phyloP scores from a whole-genome alignment of 2,797 vertebrate genomes.

The Synaphobranchus kaupii region DNA sequence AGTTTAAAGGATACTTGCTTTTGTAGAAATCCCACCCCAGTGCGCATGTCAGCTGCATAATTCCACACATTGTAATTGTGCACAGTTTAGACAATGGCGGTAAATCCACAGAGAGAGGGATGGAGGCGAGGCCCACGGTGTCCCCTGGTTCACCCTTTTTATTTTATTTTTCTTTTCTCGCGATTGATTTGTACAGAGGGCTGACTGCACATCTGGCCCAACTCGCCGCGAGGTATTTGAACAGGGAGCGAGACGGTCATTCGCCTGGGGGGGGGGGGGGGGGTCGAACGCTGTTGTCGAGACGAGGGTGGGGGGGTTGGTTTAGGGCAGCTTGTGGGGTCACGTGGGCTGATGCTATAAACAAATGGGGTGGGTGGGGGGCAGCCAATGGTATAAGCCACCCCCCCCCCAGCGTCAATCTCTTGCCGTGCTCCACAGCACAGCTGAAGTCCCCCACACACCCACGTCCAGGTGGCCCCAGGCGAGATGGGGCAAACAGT shows the following conservation, averaged over 20 bases:
- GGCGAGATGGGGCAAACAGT: constrained; percentile 22
- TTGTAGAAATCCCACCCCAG: constrained; percentile 5
- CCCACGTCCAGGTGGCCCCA: constrained; percentile 32
- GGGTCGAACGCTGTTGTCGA: constrained; percentile 19
- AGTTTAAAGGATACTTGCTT: constrained; percentile 38
- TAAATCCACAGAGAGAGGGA: background rate
- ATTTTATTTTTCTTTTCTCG: constrained; percentile 24
- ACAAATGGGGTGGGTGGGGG: constrained; percentile 50
- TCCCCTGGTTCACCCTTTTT: constrained; percentile 56
- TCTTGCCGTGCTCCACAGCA: constrained; percentile 30
- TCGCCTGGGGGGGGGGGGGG: constrained; percentile 37
- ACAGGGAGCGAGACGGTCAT: constrained; percentile 32
- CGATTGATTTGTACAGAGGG: constrained; percentile 54
- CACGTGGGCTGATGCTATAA: constrained; percentile 60
- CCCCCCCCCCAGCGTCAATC: background rate
- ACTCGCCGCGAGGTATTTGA: constrained; percentile 54
- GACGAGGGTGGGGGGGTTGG: background rate
- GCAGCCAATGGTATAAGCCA: background rate
- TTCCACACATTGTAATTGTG: background rate
- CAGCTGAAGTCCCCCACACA: constrained; percentile 44
- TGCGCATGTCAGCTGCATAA: background rate
- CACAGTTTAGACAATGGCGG: background rate
- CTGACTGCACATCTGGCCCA: constrained; percentile 48
- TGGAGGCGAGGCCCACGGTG: constrained; percentile 49
- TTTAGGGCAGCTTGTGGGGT: constrained; percentile 41